A percentile compares a stretch with the other conserved stretches of the same genome.
Conservation (phyloP, 35 echinoderm and acorn worm species). For the Ptychodera flava region DNA sequence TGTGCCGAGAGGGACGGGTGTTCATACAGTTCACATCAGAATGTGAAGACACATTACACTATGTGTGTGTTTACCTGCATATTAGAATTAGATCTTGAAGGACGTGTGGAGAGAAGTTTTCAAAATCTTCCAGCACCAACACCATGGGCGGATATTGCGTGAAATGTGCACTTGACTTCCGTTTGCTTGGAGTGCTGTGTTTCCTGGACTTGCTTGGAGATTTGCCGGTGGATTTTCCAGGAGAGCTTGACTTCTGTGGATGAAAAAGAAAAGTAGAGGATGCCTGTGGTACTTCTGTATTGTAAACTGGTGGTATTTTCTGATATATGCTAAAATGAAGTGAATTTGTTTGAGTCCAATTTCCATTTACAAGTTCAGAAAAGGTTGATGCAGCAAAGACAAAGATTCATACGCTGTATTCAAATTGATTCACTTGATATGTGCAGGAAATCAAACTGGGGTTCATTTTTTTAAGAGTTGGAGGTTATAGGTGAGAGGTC, state of each 20-base stretch:
- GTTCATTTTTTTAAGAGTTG: too few species aligned
- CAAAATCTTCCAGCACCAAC: conserved; percentile 82
- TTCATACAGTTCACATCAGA: too few species aligned
- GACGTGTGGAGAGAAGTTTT: conserved; percentile 53
- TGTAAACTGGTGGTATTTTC: background rate
- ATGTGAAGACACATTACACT: too few species aligned
- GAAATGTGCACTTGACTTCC: background rate
- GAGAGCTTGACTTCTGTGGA: background rate
- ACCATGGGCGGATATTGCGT: conserved; percentile 54
- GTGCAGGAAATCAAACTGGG: too few species aligned
- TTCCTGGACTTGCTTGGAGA: background rate
- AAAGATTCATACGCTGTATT: conserved; percentile 17
- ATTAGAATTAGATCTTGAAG: conserved; percentile 86
- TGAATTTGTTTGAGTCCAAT: background rate
- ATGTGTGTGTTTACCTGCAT: conserved; percentile 45
- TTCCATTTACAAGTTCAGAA: conserved; percentile 2
- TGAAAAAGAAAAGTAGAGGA: background rate
- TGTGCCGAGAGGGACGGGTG: too few species aligned
- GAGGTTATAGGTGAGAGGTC: too few species aligned
- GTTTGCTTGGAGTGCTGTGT: background rate
- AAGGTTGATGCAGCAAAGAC: conserved; percentile 5
- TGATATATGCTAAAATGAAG: background rate
- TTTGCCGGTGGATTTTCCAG: background rate
- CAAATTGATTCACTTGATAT: too few species aligned
- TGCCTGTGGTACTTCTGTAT: background rate